Conservation (phyloP, 2,888 invertebrate genomes). For the Globia sparganii region DNA sequence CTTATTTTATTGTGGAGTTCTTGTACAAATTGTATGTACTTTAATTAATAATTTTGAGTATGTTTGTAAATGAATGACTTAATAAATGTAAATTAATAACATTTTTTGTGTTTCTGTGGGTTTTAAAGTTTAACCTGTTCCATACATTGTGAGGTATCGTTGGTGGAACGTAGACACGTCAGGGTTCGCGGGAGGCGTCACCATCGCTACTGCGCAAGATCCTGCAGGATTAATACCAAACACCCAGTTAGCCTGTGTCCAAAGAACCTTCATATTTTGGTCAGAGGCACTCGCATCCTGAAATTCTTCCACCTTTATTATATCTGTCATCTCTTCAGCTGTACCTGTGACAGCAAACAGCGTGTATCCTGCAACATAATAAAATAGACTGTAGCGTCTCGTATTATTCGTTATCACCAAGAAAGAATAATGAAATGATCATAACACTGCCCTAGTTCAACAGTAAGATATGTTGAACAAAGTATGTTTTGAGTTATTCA, state of each 20-base stretch:
- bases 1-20: conserved; percentile 72
- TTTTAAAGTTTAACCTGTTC: background rate
- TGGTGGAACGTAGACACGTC: conserved; percentile 74
- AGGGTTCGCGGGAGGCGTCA: conserved; percentile 71
- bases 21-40: conserved; percentile 89
- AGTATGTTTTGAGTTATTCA: too few species aligned
- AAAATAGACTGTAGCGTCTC: background rate
- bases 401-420: background rate
- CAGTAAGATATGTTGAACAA: too few species aligned
- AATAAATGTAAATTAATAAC: conserved; percentile 88
- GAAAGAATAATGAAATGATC: background rate
- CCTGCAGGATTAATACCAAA: conserved; percentile 81
- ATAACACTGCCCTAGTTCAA: too few species aligned
- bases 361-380: conserved; percentile 74
- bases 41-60: conserved; percentile 78
- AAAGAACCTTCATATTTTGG: conserved; percentile 69
- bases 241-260: conserved; percentile 64
- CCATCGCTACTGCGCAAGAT: conserved; percentile 74
- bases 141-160: conserved; percentile 43
- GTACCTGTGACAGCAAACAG: conserved; percentile 79
- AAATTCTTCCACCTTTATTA: conserved; percentile 77
- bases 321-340: conserved; percentile 69
- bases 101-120: conserved; percentile 45
- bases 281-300: conserved; percentile 46
- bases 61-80: conserved; percentile 87